Evolutionary conservation across 2,113 vertebrate species (phyloP).

Genomic region (Cheirogaleus medius): DNA sequence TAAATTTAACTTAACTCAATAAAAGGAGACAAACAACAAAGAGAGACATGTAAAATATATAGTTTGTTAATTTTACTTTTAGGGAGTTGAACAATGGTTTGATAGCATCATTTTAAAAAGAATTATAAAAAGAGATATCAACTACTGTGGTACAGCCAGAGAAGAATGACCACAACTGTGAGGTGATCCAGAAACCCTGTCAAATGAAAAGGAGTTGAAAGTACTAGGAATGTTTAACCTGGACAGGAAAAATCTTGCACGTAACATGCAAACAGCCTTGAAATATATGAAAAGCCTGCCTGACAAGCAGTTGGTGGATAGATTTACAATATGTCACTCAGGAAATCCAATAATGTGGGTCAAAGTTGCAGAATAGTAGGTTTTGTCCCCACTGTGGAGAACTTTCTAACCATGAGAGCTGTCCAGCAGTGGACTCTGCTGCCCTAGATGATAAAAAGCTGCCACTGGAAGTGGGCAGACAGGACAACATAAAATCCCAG

Average conservation of each 20-base stretch:
- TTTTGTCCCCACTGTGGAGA: not conserved
- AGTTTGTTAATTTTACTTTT: slow-evolving; percentile 5
- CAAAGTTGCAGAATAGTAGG: not conserved
- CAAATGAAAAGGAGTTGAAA: slow-evolving; percentile 14
- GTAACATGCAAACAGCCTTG: not conserved
- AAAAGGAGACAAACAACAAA: not conserved
- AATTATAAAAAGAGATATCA: not conserved
- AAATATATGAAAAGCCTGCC: not conserved
- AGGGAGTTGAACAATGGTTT: not conserved
- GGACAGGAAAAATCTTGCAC: not conserved
- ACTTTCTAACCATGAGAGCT: not conserved
- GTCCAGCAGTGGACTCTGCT: not conserved
- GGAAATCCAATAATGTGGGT: not conserved
- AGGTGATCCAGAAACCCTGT: slow-evolving; percentile 15
- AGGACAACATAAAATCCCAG: not conserved
- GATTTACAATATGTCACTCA: not conserved
- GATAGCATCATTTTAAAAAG: not conserved
- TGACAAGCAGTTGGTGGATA: not conserved
- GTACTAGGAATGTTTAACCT: not conserved
- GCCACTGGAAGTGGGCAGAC: not conserved
- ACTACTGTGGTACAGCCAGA: not conserved
- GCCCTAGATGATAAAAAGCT: not conserved
- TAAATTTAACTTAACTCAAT: not conserved
- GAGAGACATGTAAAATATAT: not conserved
- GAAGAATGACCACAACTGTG: not conserved